Conservation (phyloP, 64 coral and sea anemone species). For the Montipora foliosa region DNA sequence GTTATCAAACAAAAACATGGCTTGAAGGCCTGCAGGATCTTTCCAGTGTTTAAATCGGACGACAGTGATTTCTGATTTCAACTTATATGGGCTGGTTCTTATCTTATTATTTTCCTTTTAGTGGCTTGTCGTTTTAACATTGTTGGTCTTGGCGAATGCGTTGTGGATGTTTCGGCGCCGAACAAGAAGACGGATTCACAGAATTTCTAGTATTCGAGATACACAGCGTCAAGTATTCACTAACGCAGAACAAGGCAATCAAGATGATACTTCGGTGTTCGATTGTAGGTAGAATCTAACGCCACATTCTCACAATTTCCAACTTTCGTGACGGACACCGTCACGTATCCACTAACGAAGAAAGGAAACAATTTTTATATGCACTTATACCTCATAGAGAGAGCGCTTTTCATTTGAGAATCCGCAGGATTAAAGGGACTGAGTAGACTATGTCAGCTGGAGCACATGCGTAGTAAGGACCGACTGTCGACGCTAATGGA, state of each 20-base stretch:
- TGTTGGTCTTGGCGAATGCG: constrained; percentile 43
- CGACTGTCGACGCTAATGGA: no score
- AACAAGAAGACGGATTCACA: constrained; percentile 25
- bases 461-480: no score
- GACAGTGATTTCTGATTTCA: neutral
- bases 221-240: neutral
- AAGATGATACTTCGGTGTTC: no score
- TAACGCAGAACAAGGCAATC: neutral
- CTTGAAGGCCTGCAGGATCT: no score
- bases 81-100: neutral
- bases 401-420: no score
- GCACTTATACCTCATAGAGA: no score
- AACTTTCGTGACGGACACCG: constrained; percentile 15
- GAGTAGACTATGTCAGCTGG: no score
- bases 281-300: no score
- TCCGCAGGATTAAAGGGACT: no score
- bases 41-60: no score
- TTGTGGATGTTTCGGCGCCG: constrained; percentile 64
- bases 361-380: no score
- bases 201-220: constrained; percentile 38
- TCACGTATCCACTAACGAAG: neutral
- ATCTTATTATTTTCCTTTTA: constrained; percentile 16
- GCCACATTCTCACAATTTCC: constrained; percentile 11
- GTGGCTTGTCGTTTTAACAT: constrained; percentile 60
- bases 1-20: no score